A percentile compares a stretch with the other conserved stretches of the same genome.
These are phyloP conservation scores for Schizaphis graminum DNA, from an alignment of 2,888 invertebrate genomes.

Conservation along the genomic window DNA sequence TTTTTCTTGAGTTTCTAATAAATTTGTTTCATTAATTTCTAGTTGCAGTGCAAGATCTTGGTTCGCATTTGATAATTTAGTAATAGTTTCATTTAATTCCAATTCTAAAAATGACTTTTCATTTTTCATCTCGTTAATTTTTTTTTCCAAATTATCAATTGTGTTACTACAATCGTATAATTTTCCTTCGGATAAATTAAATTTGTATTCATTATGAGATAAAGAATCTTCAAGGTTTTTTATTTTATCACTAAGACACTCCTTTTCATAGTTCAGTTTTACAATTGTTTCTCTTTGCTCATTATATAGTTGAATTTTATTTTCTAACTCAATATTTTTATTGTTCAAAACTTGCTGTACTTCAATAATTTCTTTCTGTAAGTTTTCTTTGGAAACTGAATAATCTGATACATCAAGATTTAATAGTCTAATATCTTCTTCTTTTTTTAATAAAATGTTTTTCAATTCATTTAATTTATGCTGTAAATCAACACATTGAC, in stretches of 20 bases:
- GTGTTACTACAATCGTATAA: conserved; percentile 39
- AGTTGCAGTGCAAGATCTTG: neutral
- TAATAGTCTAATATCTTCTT: conserved; percentile 4
- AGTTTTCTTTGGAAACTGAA: neutral
- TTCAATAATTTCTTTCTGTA: conserved; percentile 38
- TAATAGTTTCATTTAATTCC: conserved; percentile 9
- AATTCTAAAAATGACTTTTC: conserved; percentile 18
- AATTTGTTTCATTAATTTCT: neutral
- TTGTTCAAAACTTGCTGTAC: conserved; percentile 18
- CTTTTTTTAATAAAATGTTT: conserved; percentile 32
- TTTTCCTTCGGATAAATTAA: conserved; percentile 50
- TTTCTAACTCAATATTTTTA: conserved; percentile 42
- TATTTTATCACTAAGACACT: conserved; percentile 23
- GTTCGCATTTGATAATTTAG: neutral
- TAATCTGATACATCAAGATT: neutral
- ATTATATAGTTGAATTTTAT: conserved; percentile 31
- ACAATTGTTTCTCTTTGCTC: conserved; percentile 28
- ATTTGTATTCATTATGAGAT: conserved; percentile 40
- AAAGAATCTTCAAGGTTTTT: conserved; percentile 38
- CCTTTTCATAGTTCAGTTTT: conserved; percentile 41
- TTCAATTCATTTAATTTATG: conserved; percentile 22
- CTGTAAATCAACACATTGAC: conserved; percentile 29
- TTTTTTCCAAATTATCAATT: conserved; percentile 41
- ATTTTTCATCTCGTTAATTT: conserved; percentile 13
- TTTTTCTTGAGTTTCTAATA: conserved; percentile 40